These are phyloP conservation scores for Novumbra hubbsi DNA, from an alignment of 2,797 vertebrate genomes.

Conservation along the genomic window DNA sequence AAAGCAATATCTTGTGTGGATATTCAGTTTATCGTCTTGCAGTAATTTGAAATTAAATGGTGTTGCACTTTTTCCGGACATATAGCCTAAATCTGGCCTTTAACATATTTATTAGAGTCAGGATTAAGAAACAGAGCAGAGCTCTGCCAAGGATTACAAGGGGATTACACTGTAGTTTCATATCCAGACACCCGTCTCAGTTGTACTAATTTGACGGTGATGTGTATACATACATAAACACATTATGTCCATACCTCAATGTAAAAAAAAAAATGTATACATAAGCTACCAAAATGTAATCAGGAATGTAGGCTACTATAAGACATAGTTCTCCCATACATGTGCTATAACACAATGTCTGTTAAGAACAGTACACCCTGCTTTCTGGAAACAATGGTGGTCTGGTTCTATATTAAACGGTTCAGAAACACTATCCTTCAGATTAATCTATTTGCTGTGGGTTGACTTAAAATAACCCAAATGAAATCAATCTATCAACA, in stretches of 20 bases:
- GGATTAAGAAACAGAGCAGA: conserved; percentile 60
- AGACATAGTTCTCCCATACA: too few relatives aligned
- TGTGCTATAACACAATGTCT: background rate
- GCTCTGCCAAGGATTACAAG: conserved; percentile 51
- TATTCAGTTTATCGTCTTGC: conserved; percentile 42
- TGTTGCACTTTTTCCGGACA: conserved; percentile 52
- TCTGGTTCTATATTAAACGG: background rate
- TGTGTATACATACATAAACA: background rate
- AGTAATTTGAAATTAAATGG: conserved; percentile 32
- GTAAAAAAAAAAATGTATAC: too few relatives aligned
- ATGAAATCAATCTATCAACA: conserved; percentile 12
- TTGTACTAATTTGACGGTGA: conserved; percentile 13
- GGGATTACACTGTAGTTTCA: conserved; percentile 56
- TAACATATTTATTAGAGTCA: conserved; percentile 63
- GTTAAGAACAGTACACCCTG: background rate
- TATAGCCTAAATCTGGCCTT: conserved; percentile 47
- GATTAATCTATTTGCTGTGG: background rate
- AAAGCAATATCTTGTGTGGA: conserved; percentile 27
- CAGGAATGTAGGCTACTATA: too few relatives aligned
- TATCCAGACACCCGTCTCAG: conserved; percentile 49
- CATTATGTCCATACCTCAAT: too few relatives aligned
- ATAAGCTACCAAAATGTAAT: too few relatives aligned
- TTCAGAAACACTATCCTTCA: background rate
- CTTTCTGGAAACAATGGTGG: conserved; percentile 19
- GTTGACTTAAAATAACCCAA: background rate